Evolutionary conservation across 23 tunicate species (phyloP).

Genomic region (Clavelina lepadiformis): DNA sequence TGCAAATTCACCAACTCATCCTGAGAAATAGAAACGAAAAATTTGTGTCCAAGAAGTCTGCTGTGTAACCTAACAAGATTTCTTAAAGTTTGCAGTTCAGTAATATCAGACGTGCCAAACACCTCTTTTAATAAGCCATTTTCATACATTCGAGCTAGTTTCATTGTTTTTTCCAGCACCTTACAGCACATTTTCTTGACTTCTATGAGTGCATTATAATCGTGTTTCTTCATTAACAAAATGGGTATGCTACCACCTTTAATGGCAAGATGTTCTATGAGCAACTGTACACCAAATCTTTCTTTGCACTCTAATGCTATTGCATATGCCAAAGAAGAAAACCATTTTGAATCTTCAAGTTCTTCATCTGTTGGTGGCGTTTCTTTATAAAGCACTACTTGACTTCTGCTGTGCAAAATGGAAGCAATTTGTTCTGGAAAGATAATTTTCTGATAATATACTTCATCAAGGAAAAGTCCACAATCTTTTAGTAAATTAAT

Average conservation of each 20-base stretch:
- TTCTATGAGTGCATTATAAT: background rate
- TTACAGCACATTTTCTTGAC: too few species aligned
- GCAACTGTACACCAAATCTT: constrained; percentile 1
- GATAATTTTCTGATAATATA: background rate
- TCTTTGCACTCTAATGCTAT: constrained; percentile 3
- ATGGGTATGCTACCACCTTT: constrained; percentile 23
- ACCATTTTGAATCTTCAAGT: background rate
- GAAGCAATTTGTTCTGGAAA: constrained; percentile 37
- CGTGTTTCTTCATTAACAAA: background rate
- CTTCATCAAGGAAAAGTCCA: constrained; percentile 18
- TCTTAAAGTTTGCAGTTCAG: too few species aligned
- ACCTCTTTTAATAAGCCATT: too few species aligned
- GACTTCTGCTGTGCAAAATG: constrained; percentile 51
- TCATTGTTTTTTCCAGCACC: too few species aligned
- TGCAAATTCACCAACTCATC: too few species aligned
- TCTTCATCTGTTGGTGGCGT: background rate
- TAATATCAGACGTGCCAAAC: too few species aligned
- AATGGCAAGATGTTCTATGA: constrained; percentile 10
- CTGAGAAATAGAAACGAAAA: too few species aligned
- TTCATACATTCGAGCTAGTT: too few species aligned
- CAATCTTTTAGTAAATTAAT: constrained; percentile 1
- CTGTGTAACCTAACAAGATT: too few species aligned
- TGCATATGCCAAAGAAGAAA: constrained; percentile 6
- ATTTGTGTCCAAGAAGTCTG: too few species aligned
- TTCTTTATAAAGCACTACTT: constrained; percentile 16